phyloP scores from a whole-genome alignment of 2,113 vertebrate species.

The Xiphophorus maculatus region DNA sequence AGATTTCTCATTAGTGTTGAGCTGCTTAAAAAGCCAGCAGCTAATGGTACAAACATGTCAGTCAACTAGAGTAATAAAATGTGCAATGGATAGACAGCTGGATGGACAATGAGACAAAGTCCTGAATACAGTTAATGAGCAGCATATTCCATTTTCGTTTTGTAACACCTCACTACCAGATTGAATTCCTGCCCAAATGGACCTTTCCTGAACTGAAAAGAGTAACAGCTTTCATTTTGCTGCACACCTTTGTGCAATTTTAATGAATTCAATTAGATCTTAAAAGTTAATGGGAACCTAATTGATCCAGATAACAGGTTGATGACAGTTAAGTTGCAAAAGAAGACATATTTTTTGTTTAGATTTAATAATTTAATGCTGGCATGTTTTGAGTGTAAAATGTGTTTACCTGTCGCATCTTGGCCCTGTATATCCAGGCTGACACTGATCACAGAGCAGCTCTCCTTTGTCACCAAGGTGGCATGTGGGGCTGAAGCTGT shows the following conservation, averaged over 20 bases:
- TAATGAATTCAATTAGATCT: not conserved
- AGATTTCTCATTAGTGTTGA: constrained; percentile 54
- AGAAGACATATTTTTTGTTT: not conserved
- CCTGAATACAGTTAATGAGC: constrained; percentile 36
- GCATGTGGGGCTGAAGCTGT: constrained; percentile 95
- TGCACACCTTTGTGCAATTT: not conserved
- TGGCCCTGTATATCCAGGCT: constrained; percentile 83
- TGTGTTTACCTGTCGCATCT: constrained; percentile 90
- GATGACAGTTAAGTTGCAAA: not conserved
- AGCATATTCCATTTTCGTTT: constrained; percentile 15
- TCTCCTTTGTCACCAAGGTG: constrained; percentile 81
- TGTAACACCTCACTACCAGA: not conserved
- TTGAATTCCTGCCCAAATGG: constrained; percentile 6
- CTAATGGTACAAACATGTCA: constrained; percentile 65
- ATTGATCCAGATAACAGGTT: not conserved
- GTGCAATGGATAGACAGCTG: constrained; percentile 23
- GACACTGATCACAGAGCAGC: constrained; percentile 89
- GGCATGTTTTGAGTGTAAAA: not conserved
- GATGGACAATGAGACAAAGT: constrained; percentile 31
- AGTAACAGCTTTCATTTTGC: not conserved
- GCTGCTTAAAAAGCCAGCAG: constrained; percentile 38
- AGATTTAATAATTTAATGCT: not conserved
- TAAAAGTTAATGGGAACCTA: not conserved
- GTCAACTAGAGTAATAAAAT: constrained; percentile 37
- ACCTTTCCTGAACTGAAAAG: constrained; percentile 1